These are phyloP conservation scores for Dasyornis broadbenti DNA, from an alignment of 2,113 vertebrate species.

Conservation along the genomic window DNA sequence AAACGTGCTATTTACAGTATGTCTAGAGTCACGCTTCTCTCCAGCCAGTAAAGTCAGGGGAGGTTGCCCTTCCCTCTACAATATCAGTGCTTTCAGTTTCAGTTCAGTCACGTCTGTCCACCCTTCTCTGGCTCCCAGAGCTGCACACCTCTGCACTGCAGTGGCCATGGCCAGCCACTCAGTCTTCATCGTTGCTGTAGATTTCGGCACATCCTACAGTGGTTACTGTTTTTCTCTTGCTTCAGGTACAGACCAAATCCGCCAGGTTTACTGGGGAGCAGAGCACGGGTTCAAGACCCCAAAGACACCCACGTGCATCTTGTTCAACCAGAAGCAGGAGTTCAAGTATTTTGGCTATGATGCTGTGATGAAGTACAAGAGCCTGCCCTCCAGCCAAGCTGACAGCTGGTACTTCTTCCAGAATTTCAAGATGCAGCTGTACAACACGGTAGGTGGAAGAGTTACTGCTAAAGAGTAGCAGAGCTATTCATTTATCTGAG, in stretches of 20 bases:
- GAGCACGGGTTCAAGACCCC: neutral
- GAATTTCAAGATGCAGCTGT: slow-evolving; percentile 57
- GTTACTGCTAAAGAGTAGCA: neutral
- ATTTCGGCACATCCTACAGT: slow-evolving; percentile 27
- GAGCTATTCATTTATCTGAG: neutral
- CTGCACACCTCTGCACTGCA: accelerated
- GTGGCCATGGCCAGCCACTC: neutral
- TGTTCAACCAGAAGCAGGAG: slow-evolving; percentile 26
- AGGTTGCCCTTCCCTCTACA: neutral
- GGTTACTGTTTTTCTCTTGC: slow-evolving; percentile 34
- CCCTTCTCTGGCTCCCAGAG: neutral
- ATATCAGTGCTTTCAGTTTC: neutral
- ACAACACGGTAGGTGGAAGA: neutral
- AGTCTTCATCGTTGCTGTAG: neutral
- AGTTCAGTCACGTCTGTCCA: accelerated
- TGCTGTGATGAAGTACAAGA: slow-evolving; percentile 21
- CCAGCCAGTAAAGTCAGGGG: accelerated
- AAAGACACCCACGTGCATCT: neutral
- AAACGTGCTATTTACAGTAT: accelerated
- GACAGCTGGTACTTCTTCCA: slow-evolving; percentile 22
- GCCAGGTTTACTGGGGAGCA: neutral
- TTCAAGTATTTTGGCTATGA: slow-evolving; percentile 47
- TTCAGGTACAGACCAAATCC: neutral
- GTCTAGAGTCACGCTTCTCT: accelerated
- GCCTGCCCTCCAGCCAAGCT: neutral